These are phyloP conservation scores for Laspeyria flexula DNA, from an alignment of 2,888 invertebrate species.

Conservation along the genomic window DNA sequence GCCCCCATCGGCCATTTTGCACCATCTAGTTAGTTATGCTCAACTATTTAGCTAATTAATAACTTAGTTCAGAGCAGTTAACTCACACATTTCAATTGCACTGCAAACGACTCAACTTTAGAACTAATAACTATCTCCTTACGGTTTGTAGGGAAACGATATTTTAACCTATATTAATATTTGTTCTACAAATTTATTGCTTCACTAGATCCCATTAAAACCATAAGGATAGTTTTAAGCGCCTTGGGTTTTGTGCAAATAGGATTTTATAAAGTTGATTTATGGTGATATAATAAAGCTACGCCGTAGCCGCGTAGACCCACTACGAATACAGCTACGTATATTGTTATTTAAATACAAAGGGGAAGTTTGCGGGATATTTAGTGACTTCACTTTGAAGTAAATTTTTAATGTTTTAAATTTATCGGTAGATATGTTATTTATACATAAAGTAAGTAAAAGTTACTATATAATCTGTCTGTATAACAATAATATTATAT, in stretches of 20 bases:
- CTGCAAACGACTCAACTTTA: conserved; percentile 28
- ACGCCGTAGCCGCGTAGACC: conserved; percentile 1
- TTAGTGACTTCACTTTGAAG: too few relatives aligned
- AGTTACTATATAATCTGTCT: too few relatives aligned
- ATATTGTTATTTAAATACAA: neutral
- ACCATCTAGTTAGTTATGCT: too few relatives aligned
- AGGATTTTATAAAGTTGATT: conserved; percentile 42
- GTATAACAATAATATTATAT: too few relatives aligned
- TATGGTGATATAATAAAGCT: conserved; percentile 20
- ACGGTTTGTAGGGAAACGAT: conserved; percentile 27
- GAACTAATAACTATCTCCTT: conserved; percentile 37
- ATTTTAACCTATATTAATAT: conserved; percentile 41
- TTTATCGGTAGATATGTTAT: too few relatives aligned
- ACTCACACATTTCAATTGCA: conserved; percentile 28
- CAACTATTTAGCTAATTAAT: neutral
- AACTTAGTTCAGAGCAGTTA: neutral
- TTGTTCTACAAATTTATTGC: conserved; percentile 38
- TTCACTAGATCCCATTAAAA: conserved; percentile 41
- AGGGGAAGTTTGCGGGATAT: neutral
- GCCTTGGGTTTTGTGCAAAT: conserved; percentile 33
- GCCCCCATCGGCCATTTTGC: too few relatives aligned
- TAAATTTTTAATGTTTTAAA: too few relatives aligned
- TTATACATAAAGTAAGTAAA: too few relatives aligned
- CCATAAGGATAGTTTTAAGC: conserved; percentile 35
- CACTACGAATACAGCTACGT: conserved; percentile 2